Evolutionary conservation across 2,113 vertebrate genomes (phyloP).

Genomic region (Struthidea cinerea): DNA sequence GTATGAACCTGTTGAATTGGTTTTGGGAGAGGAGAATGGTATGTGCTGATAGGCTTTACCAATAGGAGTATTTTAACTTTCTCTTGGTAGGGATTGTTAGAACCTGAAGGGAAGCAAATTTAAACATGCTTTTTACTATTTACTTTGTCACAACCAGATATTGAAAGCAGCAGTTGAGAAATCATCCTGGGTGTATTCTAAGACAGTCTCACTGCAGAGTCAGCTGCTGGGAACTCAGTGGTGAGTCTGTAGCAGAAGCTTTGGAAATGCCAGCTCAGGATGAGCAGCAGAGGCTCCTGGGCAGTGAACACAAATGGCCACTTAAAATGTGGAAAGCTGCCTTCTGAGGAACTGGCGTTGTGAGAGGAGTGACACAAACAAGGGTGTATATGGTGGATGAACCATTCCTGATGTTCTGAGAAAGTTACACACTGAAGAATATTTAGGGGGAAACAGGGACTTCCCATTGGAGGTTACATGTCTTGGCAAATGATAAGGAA

Average conservation of each 20-base stretch:
- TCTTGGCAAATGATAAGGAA: not conserved
- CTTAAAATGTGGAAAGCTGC: not conserved
- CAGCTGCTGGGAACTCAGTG: not conserved
- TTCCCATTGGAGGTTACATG: rapidly evolving
- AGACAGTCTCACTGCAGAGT: not conserved
- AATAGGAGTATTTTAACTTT: not conserved
- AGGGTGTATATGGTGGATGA: not conserved
- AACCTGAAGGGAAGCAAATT: not conserved
- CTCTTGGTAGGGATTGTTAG: not conserved
- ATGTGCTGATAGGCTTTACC: not conserved
- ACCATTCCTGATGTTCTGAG: not conserved
- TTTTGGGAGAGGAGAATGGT: not conserved
- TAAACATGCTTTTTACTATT: not conserved
- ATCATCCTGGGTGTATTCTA: not conserved
- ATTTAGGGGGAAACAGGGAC: not conserved
- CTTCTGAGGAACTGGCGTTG: not conserved
- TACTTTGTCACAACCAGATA: not conserved
- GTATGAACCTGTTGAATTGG: not conserved
- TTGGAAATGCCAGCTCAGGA: not conserved
- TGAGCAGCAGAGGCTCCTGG: not conserved
- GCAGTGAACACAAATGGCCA: not conserved
- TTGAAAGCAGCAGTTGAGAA: not conserved
- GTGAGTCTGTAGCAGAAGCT: not conserved
- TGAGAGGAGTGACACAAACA: not conserved
- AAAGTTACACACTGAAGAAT: not conserved